Base-by-base conservation (phyloP, 2,888 invertebrate species). In the Drosophila merina region DNA sequence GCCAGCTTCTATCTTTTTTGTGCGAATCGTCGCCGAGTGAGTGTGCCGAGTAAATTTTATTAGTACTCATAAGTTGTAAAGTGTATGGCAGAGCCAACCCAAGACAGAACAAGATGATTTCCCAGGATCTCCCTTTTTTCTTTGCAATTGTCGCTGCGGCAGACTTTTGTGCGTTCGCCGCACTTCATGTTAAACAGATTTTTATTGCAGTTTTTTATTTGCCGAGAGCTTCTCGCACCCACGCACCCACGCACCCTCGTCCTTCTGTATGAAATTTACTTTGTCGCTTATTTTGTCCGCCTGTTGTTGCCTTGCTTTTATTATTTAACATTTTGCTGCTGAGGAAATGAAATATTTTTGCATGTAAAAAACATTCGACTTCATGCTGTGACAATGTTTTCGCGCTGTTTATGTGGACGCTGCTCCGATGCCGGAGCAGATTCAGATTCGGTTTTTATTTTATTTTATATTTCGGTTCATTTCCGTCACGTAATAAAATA, bases 291-390 rank as follows among this genome's bases (percentile, higher is more conserved):
- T 76, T 68, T 57, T 63, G 57, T 51, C 56, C 20, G 64, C 51
- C 71, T 42, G 59, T 42, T 47, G 47, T 57, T 57, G 31, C 51
- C 56, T 52, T 52, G 60, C 74, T 47, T 79, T 79, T 87, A 77
- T 82, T 87, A 84, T 86, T 86, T 72, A 81, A 72, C 81, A 81
- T 79, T 79, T 78, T 75, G 68, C 76, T 74, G 74, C 75, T 77
- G 88, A 68, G 86, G 80, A 84, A 88, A 84, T 86, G 88, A 88
- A 86, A 83, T 86, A 84, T 84, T 86, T 87, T 84, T 87, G 86
- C 84, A 84, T 87, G 88, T 86, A 79, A 84, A 84, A 86, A 86
- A 79, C 76, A 84, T 84, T 84, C 68, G 86, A 82, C 76, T 86
- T 76, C 84, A 76, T 73, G 86, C 84, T 84, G 84, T 83, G 88